Base-by-base conservation (phyloP, 2,888 invertebrate species). In the Pristionchus maxplancki region DNA sequence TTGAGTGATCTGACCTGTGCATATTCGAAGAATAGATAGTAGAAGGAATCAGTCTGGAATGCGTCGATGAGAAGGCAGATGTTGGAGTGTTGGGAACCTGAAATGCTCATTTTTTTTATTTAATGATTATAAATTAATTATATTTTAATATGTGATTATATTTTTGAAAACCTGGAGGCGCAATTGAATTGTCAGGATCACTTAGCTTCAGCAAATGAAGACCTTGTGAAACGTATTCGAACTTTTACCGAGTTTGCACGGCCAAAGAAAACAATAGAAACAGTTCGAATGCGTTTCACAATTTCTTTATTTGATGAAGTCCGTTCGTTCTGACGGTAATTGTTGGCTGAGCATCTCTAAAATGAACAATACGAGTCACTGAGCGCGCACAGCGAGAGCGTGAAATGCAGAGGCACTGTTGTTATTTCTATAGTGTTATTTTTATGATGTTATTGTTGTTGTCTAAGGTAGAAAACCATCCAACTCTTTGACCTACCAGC, bases 1-100 rank as follows among this genome's bases (percentile, higher is more conserved):
- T n/a, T n/a, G n/a, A n/a, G n/a, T n/a, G n/a, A n/a, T 44, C 44
- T 44, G 74, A 93, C 93, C 91, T 92, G 91, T 34, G 94, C 93
- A 87, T 91, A 92, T 50, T 94, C 94, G 87, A 94, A 93, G 37
- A 94, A 90, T 24, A 94, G 89, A 62, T 93, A 94, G 83, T 93
- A 94, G 74, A 90, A 91, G 58, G 89, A 90, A 17, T 90, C 88
- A 20, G 92, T 92, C 81, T 93, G 90, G 86, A 91, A 94, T 1
- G 94, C 94, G 58, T 93, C 93, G 13, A 93, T 71, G 31, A 94
- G 90, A 37, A 89, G 89, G 87, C 93, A 93, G 53, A 94, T 94
- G 88, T 94, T 91, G 31, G 89, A 87, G 88, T 94, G 94, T 44
- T 89, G 89, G 62, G 92, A 71, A 13, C 89, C 90, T 34, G 2